Conservation (phyloP, 2,113 vertebrate species). For the Microtus richardsoni region DNA sequence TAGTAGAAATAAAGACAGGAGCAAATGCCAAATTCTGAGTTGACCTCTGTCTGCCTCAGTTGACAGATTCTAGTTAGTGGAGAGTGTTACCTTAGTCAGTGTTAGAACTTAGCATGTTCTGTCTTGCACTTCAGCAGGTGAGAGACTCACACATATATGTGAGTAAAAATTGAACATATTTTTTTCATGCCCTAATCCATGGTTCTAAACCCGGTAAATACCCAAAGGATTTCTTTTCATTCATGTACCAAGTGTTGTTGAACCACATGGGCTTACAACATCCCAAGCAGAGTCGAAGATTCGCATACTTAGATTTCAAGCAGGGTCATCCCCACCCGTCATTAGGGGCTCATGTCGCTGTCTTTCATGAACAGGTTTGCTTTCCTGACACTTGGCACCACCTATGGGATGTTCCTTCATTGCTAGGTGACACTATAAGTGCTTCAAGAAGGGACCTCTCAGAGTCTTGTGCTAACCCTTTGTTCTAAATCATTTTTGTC, state of each 20-base stretch:
- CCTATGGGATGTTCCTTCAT: background rate
- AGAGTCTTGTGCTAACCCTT: background rate
- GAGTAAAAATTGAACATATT: background rate
- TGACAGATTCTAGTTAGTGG: background rate
- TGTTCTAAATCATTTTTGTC: background rate
- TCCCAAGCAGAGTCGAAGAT: background rate
- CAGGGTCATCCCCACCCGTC: background rate
- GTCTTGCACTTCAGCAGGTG: background rate
- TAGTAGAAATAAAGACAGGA: accelerated
- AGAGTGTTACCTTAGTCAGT: background rate
- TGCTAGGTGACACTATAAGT: background rate
- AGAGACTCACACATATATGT: background rate
- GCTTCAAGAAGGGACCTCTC: background rate
- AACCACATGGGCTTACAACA: background rate
- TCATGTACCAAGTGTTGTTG: background rate
- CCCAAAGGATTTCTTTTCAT: background rate
- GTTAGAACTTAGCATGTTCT: background rate
- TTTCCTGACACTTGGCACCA: background rate
- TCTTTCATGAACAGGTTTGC: background rate
- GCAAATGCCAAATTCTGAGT: background rate
- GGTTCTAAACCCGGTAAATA: background rate
- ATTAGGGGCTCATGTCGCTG: background rate
- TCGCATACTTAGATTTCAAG: accelerated
- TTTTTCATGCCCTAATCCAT: background rate
- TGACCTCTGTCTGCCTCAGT: background rate